Conservation (phyloP, 92 coral and sea anemone genomes). For the Pocillopora grandis region DNA sequence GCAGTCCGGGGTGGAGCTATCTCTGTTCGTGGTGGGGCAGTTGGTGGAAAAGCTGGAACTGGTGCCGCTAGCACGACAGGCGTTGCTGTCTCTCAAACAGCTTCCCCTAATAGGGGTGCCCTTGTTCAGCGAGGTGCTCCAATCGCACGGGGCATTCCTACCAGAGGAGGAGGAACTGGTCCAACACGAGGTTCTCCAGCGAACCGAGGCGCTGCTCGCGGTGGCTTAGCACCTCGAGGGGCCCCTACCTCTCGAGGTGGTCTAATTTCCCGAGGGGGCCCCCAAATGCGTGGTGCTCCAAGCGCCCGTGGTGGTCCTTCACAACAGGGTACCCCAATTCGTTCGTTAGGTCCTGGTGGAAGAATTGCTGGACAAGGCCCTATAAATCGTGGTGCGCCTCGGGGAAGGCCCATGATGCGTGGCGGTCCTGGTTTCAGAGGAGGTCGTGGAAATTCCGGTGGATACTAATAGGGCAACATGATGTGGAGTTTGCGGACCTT, state of each 20-base stretch:
- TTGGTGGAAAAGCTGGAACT: constrained; percentile 13
- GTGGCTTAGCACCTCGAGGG: constrained; percentile 29
- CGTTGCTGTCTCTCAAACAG: background rate
- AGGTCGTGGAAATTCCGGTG: constrained; percentile 47
- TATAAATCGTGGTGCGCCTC: constrained; percentile 28
- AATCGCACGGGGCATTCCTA: background rate
- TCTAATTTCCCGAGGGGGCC: constrained; percentile 30
- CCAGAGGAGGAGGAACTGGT: constrained; percentile 39
- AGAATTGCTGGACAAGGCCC: constrained; percentile 6
- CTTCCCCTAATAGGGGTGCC: constrained; percentile 18
- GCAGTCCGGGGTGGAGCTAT: constrained; percentile 35
- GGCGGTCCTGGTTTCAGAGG: constrained; percentile 46
- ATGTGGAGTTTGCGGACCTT: constrained; percentile 2
- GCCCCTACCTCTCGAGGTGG: constrained; percentile 46
- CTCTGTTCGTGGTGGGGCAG: constrained; percentile 36
- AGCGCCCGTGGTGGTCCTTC: constrained; percentile 14
- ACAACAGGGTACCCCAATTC: constrained; percentile 32
- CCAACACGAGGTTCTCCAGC: constrained; percentile 60
- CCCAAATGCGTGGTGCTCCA: constrained; percentile 25
- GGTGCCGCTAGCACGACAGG: constrained; percentile 10
- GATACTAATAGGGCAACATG: constrained; percentile 7
- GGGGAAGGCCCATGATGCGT: constrained; percentile 49
- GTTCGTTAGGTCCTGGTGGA: constrained; percentile 40
- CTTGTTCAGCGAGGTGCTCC: constrained; percentile 20
- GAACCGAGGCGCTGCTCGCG: constrained; percentile 45